Conservation (phyloP, 2,797 vertebrate species). For the Hyperoplus lanceolatus region DNA sequence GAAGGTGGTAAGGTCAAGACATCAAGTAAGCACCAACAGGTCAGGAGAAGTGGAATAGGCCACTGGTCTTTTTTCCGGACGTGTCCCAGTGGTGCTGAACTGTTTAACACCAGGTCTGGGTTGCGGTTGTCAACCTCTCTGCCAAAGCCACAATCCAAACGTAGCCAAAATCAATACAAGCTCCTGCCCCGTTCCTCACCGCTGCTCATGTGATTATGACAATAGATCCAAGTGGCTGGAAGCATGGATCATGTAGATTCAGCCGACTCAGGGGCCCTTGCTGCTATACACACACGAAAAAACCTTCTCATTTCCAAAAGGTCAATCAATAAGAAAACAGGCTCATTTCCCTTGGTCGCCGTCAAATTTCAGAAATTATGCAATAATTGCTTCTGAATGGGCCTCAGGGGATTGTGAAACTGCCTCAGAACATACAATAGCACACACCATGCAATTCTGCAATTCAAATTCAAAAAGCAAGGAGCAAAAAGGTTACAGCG, state of each 20-base stretch:
- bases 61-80: constrained; percentile 12
- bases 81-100: constrained; percentile 34
- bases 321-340: constrained; percentile 52
- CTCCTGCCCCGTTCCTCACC: constrained; percentile 30
- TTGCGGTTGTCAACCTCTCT: constrained; percentile 46
- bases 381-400: constrained; percentile 50
- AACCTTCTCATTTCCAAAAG: constrained; percentile 47
- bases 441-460: background rate
- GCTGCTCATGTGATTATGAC: constrained; percentile 54
- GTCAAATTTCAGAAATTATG: constrained; percentile 44
- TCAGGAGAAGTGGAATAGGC: constrained; percentile 42
- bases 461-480: constrained; percentile 14
- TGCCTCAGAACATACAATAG: background rate
- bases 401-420: constrained; percentile 7
- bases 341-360: constrained; percentile 27
- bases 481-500: background rate
- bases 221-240: constrained; percentile 40
- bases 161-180: constrained; percentile 64
- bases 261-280: constrained; percentile 30
- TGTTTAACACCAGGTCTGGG: constrained; percentile 33
- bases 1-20: constrained; percentile 32
- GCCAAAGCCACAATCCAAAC: constrained; percentile 46
- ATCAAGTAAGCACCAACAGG: constrained; percentile 25
- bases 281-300: constrained; percentile 5
- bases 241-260: constrained; percentile 43